Base-by-base conservation (phyloP, 2,888 invertebrate species). In the Petrophora chlorosata region DNA sequence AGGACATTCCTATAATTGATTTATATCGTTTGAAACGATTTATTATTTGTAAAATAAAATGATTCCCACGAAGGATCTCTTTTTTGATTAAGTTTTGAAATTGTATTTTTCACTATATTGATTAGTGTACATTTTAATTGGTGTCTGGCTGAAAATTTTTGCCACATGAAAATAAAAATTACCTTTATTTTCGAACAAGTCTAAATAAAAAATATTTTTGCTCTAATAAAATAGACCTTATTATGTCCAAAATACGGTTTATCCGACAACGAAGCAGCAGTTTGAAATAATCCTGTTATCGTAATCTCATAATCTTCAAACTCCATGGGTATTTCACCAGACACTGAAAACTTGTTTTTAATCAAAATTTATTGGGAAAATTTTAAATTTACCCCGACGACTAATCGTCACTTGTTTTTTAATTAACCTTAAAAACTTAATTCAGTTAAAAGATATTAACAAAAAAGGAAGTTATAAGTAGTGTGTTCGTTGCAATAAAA, bases 41-140 rank as follows among this genome's bases (percentile, higher is more conserved):
- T 61, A 59, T 61, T 54, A 59, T 69, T 59, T 63, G 61, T 65
- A 64, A 57, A 63, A 48, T 55, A 64, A n/a, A 33, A 64, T 65
- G 76, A 77, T 79, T 79, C 79, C 73, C 66, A 56, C 40, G 67
- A 76, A 58, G 79, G 79, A 79, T 79, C 79, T 79, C 79, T 74
- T 67, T 74, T 67, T 65, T 65, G 69, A 68, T 76, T 82, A 78
- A 79, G 76, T 76, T 77, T 74, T 69, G 66, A 70, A 67, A 61
- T 73, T 68, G 44, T 56, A 48, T 52, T 46, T n/a, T 4, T 47
- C n/a, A 34, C 25, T 23, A 22, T 25, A 16, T 25, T 22, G 29
- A 25, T 8, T 3, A 32, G 3, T 32, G n/a, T 15, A 30, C 9
- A 33, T 33, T 17, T 19, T 12, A 17, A 19, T 19, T n/a, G 10